phyloP scores from a whole-genome alignment of 1,140 invertebrate species.

The Danaus plexippus region DNA sequence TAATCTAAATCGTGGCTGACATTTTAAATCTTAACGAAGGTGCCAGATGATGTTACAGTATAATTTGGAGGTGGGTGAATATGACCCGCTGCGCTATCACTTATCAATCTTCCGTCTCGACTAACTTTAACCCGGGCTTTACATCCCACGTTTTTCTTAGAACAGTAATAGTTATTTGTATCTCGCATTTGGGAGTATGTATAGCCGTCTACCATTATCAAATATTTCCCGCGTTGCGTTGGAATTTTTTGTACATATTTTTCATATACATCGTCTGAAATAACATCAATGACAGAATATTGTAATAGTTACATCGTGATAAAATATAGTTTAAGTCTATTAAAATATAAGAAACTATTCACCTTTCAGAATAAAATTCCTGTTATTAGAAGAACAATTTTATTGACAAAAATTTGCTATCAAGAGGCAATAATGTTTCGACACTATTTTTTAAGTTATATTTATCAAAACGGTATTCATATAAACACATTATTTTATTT shows the following conservation, averaged over 20 bases:
- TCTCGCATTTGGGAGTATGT: slow-evolving; percentile 30
- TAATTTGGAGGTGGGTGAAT: slow-evolving; percentile 20
- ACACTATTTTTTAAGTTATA: no score
- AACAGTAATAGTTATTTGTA: slow-evolving; percentile 29
- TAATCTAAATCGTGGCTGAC: no score
- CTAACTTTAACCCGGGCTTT: slow-evolving; percentile 24
- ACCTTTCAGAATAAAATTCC: no score
- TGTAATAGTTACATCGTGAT: no score
- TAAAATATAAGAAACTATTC: no score
- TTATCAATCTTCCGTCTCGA: slow-evolving; percentile 3
- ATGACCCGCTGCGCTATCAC: slow-evolving; percentile 7
- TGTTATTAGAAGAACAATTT: no score
- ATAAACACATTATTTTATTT: neutral
- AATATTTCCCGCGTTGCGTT: slow-evolving; percentile 24
- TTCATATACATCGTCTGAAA: no score
- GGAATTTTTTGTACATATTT: slow-evolving; percentile 20
- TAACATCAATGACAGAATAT: no score
- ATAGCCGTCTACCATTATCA: slow-evolving; percentile 35
- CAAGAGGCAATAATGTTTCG: no score
- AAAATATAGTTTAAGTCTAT: no score
- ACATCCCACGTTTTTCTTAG: slow-evolving; percentile 29
- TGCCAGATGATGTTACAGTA: slow-evolving; percentile 16
- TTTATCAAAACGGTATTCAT: no score
- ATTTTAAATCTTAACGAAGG: slow-evolving; percentile 23
- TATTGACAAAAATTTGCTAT: no score